Conservation (phyloP, 1,140 invertebrate species). For the Drosophila melanogaster region Release_6_plus_ISO1_MT NT_033779.5:824501-825000, state of each 20-base stretch:
- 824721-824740: conserved; percentile 95
- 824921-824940: conserved; percentile 95
- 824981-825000: conserved; percentile 93
- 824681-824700: conserved; percentile 90
- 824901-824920: conserved; percentile 99
- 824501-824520: conserved; percentile 92
- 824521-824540: conserved; percentile 93
- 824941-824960: conserved; percentile 96
- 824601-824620: conserved; percentile 92
- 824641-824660: conserved; percentile 90
- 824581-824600: conserved; percentile 93
- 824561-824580: conserved; percentile 95
- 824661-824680: conserved; percentile 94
- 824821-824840: conserved; percentile 88
- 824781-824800: conserved; percentile 95
- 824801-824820: conserved; percentile 92
- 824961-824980: conserved; percentile 91
- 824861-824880: conserved; percentile 85
- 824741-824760: conserved; percentile 97
- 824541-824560: conserved; percentile 93
- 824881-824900: conserved; percentile 91
- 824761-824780: conserved; percentile 89
- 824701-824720: conserved; percentile 87
- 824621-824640: conserved; percentile 89
- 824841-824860: conserved; percentile 89